Conservation (phyloP, 2,113 vertebrate species). For the Barnardius zonarius region DNA sequence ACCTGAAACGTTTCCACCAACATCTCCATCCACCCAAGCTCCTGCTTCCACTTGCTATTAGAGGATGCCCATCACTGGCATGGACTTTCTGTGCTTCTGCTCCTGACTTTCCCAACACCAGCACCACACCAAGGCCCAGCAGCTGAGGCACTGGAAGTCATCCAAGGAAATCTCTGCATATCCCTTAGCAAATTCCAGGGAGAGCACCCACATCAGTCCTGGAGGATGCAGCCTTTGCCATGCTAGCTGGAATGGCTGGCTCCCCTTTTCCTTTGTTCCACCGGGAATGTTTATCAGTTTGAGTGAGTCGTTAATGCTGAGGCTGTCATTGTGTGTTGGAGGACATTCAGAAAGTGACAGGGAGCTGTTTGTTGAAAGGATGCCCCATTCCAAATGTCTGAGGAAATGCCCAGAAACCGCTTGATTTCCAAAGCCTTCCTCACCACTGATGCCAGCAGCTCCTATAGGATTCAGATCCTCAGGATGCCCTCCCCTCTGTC, state of each 20-base stretch:
- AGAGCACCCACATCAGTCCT: neutral
- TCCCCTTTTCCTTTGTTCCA: neutral
- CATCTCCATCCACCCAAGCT: neutral
- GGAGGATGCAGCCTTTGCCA: neutral
- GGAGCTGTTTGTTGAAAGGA: neutral
- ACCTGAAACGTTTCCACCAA: neutral
- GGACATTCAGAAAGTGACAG: neutral
- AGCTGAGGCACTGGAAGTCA: neutral
- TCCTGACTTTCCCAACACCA: neutral
- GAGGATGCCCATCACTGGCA: neutral
- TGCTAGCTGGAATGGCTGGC: neutral
- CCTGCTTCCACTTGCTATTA: neutral
- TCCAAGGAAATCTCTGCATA: neutral
- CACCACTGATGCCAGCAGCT: rapidly evolving
- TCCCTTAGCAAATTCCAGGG: neutral
- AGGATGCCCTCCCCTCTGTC: rapidly evolving
- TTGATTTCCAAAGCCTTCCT: neutral
- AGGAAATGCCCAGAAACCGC: neutral
- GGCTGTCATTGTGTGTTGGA: neutral
- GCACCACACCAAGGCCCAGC: neutral
- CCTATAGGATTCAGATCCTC: neutral
- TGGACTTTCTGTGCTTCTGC: rapidly evolving
- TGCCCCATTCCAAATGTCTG: neutral
- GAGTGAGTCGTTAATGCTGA: neutral
- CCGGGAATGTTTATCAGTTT: neutral